Conservation (phyloP, 2,113 vertebrate genomes). For the Strix uralensis region DNA sequence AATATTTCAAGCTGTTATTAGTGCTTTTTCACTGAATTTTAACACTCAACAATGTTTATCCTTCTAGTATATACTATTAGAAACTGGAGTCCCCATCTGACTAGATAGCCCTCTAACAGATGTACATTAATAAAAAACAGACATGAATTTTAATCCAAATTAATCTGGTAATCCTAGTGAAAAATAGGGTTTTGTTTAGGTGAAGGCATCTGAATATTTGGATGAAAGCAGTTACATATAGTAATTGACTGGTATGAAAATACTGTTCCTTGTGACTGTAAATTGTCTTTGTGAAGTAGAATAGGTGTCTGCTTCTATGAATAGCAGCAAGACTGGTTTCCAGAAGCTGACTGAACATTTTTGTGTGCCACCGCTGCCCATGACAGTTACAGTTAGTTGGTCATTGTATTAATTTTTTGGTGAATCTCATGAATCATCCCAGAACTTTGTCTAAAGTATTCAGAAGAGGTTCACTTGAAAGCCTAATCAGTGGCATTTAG, state of each 20-base stretch:
- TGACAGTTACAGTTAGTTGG: neutral
- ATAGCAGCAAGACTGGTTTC: neutral
- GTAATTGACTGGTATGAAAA: neutral
- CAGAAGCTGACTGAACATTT: neutral
- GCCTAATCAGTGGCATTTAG: neutral
- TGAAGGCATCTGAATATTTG: neutral
- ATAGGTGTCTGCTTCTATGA: neutral
- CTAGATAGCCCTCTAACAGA: neutral
- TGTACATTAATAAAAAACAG: neutral
- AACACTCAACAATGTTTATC: neutral
- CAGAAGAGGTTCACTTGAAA: neutral
- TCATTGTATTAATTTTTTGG: neutral
- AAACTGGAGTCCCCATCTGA: neutral
- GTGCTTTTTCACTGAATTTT: neutral
- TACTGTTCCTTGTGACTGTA: neutral
- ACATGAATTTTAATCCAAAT: neutral
- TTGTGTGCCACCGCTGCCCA: neutral
- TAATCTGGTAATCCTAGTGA: neutral
- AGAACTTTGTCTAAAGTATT: neutral
- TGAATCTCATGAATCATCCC: neutral
- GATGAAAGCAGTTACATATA: neutral
- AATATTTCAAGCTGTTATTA: neutral
- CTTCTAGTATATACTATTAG: neutral
- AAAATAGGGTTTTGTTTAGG: neutral
- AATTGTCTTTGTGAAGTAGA: neutral